phyloP scores from a whole-genome alignment of 2,797 vertebrate species.

The Poecilia gillii region DNA sequence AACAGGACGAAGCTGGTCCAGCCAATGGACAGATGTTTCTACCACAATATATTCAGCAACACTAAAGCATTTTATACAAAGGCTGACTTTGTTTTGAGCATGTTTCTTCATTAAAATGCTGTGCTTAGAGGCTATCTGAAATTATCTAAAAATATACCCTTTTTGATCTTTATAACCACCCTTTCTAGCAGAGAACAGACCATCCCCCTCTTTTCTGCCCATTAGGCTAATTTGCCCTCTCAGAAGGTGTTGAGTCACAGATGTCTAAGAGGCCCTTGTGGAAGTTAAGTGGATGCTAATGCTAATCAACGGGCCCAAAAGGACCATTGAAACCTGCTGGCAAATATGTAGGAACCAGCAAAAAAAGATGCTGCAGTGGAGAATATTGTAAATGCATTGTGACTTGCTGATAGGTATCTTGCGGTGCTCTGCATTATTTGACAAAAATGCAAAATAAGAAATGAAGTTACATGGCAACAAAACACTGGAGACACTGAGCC shows the following conservation, averaged over 20 bases:
- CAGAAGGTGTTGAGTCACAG: conserved; percentile 58
- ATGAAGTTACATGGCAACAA: conserved; percentile 35
- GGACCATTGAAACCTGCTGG: conserved; percentile 43
- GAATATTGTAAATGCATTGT: conserved; percentile 24
- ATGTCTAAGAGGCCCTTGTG: conserved; percentile 50
- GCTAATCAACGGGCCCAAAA: conserved; percentile 60
- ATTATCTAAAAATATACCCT: not conserved
- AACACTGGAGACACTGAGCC: conserved; percentile 24
- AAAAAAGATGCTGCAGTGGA: conserved; percentile 40
- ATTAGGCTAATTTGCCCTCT: conserved; percentile 57
- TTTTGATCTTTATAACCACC: conserved; percentile 6
- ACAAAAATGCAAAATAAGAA: conserved; percentile 32
- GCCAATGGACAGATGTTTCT: not conserved
- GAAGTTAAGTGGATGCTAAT: conserved; percentile 66
- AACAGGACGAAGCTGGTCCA: not conserved
- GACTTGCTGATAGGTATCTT: conserved; percentile 42
- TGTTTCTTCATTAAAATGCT: not conserved
- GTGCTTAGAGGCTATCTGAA: not conserved
- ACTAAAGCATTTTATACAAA: not conserved
- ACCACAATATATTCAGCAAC: not conserved
- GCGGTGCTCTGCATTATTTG: conserved; percentile 39
- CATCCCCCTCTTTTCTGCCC: conserved; percentile 43
- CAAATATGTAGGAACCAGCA: conserved; percentile 42
- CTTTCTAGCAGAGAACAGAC: conserved; percentile 31
- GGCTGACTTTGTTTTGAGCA: not conserved